Evolutionary conservation across 2,113 vertebrate species (phyloP), one percentile per base, ranked within the genome.

Genomic region (Clarias macrocephalus): DNA sequence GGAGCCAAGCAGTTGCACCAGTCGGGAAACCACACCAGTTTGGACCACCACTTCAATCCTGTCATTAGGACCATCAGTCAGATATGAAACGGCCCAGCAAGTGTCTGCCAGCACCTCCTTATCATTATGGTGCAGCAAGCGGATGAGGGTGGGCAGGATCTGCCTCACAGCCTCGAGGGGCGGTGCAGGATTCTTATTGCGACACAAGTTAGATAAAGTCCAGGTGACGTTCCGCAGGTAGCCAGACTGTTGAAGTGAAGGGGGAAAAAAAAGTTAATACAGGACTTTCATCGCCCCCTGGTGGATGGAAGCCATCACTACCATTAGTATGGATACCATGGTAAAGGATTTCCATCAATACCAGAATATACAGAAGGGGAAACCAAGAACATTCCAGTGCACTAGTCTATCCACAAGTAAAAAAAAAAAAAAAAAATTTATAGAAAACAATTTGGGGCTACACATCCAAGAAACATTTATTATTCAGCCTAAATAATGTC

Each of bases 141-240:
- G 94, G 80, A 97, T 89, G 0, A 99, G 94, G 0, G 96, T 92
- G 0, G 98, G 98, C 11, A 99, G 92, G 83, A 99, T 95, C 91
- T 99, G 95, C 88, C 96, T 94, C 75, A 99, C 91, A 0, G 98
- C 97, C 1, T 94, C 91, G 42, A 98, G 88, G 0, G 98, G 98
- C 3, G 98, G 98, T 0, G 97, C 96, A 0, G 98, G 98, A 90
- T 98, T 99, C 94, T 99, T 99, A 88, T 99, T 99, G n/a, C 98
- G 98, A 90, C 98, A 99, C 85, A 99, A 95, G 94, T 99, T 99
- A 11, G 97, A 99, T 87, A 99, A 90, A 0, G 97, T 99, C 98
- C 98, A 99, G 0, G 98, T 99, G 52, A 99, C 91, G 13, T 99
- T 99, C 66, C 98, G 96, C 70, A 99, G 91, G 85, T 98, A 99